Evolutionary conservation across 1,140 invertebrate genomes (phyloP).

Genomic region (Drosophila chauvacae): DNA sequence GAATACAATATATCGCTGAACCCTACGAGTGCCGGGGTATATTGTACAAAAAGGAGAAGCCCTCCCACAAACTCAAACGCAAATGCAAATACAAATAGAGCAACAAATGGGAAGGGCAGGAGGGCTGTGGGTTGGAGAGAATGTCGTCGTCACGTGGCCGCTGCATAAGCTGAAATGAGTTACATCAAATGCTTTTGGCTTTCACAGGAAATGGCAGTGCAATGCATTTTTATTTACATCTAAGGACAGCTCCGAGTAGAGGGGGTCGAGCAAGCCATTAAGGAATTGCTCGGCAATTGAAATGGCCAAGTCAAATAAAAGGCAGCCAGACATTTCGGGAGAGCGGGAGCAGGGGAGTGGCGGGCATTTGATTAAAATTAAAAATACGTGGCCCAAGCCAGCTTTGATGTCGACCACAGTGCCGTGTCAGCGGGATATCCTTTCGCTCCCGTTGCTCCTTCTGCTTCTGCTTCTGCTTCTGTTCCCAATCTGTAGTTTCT

Average conservation of each 20-base stretch:
- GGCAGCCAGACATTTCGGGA: slow-evolving; percentile 20
- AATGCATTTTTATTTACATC: slow-evolving; percentile 80
- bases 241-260: slow-evolving; percentile 13
- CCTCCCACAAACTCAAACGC: slow-evolving; percentile 21
- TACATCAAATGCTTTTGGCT: slow-evolving; percentile 79
- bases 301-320: slow-evolving; percentile 64
- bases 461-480: neutral
- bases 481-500: neutral
- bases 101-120: slow-evolving; percentile 15
- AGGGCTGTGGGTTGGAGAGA: neutral
- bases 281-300: slow-evolving; percentile 80
- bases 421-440: slow-evolving; percentile 38
- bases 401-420: slow-evolving; percentile 65
- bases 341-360: slow-evolving; percentile 20
- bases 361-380: slow-evolving; percentile 77
- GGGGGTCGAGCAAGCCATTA: slow-evolving; percentile 64
- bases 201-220: slow-evolving; percentile 74
- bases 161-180: slow-evolving; percentile 73
- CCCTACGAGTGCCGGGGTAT: slow-evolving; percentile 12
- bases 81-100: slow-evolving; percentile 43
- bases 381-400: slow-evolving; percentile 48
- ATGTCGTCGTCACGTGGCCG: slow-evolving; percentile 57
- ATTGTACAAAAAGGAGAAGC: slow-evolving; percentile 13
- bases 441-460: neutral
- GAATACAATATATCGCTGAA: slow-evolving; percentile 6